Evolutionary conservation across 2,113 vertebrate species (phyloP).

Genomic region (Callopanchax toddi): DNA sequence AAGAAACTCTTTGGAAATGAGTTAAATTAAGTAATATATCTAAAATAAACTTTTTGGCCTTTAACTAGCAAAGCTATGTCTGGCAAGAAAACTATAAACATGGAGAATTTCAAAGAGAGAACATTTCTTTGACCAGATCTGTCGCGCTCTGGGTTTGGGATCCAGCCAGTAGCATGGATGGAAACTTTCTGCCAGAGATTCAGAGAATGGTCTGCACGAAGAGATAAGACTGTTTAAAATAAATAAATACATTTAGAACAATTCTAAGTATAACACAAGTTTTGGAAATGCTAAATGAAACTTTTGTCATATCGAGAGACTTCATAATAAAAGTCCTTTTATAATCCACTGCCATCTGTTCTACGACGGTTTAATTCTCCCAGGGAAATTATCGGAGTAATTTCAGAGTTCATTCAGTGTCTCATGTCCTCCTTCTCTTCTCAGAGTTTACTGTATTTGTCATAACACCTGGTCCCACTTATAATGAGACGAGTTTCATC

Average conservation of each 20-base stretch:
- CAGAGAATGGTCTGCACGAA: no score
- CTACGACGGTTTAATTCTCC: background rate
- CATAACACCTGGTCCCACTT: background rate
- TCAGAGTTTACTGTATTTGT: background rate
- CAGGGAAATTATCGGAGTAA: background rate
- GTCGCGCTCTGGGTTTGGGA: background rate
- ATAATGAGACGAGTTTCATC: conserved; percentile 3
- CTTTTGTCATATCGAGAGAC: no score
- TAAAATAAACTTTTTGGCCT: background rate
- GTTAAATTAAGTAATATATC: background rate
- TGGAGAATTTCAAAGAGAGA: background rate
- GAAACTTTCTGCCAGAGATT: no score
- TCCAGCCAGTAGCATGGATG: no score
- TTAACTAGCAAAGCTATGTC: background rate
- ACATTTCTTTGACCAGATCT: background rate
- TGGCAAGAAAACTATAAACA: background rate
- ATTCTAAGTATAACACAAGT: no score
- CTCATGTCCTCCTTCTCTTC: background rate
- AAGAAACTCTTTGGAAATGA: no score
- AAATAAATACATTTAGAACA: no score
- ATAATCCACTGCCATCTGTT: background rate
- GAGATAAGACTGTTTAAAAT: no score
- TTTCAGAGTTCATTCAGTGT: background rate
- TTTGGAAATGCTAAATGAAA: no score
- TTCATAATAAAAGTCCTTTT: background rate